These are phyloP conservation scores for Notoglanidium macrostoma DNA, from an alignment of 2,797 vertebrate genomes.

Conservation along the genomic window DNA sequence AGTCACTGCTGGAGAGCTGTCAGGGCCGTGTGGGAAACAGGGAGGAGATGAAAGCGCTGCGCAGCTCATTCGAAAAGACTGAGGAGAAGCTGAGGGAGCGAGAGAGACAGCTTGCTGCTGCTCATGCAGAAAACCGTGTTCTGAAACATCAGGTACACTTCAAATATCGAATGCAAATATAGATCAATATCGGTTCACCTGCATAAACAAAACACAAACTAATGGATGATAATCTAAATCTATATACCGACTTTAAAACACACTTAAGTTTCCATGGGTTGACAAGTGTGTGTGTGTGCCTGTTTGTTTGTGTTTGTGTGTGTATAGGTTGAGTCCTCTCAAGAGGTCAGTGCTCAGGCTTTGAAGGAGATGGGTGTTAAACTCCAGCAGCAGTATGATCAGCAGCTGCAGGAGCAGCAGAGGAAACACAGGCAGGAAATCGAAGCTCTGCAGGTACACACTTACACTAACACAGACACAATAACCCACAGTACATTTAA, in stretches of 20 bases:
- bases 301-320: conserved; percentile 1
- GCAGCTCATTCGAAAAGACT: conserved; percentile 78
- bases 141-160: conserved; percentile 49
- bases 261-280: background rate
- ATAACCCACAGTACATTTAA: background rate
- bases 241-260: background rate
- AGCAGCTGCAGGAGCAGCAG: conserved; percentile 82
- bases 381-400: conserved; percentile 85
- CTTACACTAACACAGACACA: background rate
- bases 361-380: conserved; percentile 86
- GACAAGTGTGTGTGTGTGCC: background rate
- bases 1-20: conserved; percentile 89
- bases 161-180: background rate
- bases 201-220: background rate
- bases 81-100: conserved; percentile 84
- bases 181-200: background rate
- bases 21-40: conserved; percentile 79
- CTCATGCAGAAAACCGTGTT: conserved; percentile 84
- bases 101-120: conserved; percentile 81
- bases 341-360: conserved; percentile 81
- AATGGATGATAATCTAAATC: background rate
- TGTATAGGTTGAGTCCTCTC: conserved; percentile 85
- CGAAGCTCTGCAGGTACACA: conserved; percentile 83
- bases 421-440: conserved; percentile 84
- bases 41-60: conserved; percentile 82